Evolutionary conservation across 2,113 vertebrate species (phyloP), one percentile per base, ranked within the genome.

Genomic region (Aphelocoma coerulescens): DNA sequence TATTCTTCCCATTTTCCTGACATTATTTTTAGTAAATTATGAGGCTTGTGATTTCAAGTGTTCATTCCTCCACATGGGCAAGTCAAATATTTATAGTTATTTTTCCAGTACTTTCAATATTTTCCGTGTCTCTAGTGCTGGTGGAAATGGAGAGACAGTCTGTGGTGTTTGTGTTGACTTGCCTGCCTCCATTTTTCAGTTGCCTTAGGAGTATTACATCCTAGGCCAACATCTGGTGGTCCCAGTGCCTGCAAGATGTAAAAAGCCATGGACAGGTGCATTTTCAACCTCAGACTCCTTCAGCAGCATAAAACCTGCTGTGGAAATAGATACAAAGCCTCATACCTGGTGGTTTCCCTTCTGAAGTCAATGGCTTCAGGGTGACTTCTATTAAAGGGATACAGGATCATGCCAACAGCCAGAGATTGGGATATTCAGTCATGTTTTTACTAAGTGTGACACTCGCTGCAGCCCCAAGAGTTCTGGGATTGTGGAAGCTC

Each of bases 1-100:
- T 82, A 79, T n/a, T 74, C 85, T 91, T 93, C 88, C 82, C 55
- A 16, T 89, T 96, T 89, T 90, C 54, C 85, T 73, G 75, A 44
- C 28, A 62, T 58, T 95, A 94, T 93, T 93, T 97, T 96, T 95
- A 96, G 92, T 73, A 85, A 85, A 83, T 79, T 69, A 77, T 57
- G 55, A 88, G 58, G 75, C 85, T 93, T 90, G 91, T 95, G 94
- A 94, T 93, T 92, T 85, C 49, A 72, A 88, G 35, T 33, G 65
- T 51, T 94, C 90, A 91, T 94, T 79, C 62, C 78, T 89, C 59
- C 88, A 57, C 62, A 9, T 8, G 41, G 62, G 49, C 28, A 22
- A 93, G 78, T 72, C 78, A 85, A 93, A 66, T 90, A 95, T 93
- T 96, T 94, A 91, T 88, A 91, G 94, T 62, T 88, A 76, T 79